Conservation (phyloP, 2,888 invertebrate species). For the Odontomyia ornata region DNA sequence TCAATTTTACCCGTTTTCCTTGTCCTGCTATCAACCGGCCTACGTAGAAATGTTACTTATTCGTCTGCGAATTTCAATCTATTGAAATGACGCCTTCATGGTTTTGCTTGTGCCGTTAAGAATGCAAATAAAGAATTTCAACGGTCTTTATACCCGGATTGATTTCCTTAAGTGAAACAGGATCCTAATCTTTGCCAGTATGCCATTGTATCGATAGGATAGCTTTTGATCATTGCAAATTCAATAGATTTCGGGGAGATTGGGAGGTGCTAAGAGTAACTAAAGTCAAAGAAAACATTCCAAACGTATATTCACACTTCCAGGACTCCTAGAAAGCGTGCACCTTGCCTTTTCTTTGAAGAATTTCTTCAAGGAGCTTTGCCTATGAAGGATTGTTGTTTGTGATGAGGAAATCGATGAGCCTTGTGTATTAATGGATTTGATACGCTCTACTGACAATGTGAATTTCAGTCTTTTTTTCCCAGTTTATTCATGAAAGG, state of each 20-base stretch:
- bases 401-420: background rate
- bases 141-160: background rate
- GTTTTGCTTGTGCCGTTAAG: background rate
- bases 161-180: background rate
- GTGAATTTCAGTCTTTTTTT: too few relatives aligned
- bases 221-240: conserved; percentile 43
- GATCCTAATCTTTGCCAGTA: background rate
- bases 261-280: conserved; percentile 40
- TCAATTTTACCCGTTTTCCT: background rate
- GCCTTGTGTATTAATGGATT: too few relatives aligned
- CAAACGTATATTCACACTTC: conserved; percentile 15
- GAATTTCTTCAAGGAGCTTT: background rate
- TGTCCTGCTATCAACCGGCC: background rate
- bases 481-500: too few relatives aligned
- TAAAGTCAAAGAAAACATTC: conserved; percentile 16
- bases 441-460: too few relatives aligned
- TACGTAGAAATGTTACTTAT: background rate
- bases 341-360: background rate
- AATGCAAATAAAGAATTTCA: background rate
- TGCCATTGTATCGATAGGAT: background rate
- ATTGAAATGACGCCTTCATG: background rate
- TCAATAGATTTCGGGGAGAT: conserved; percentile 36
- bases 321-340: background rate
- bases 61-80: background rate
- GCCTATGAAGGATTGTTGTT: background rate